Evolutionary conservation across 2,113 vertebrate genomes (phyloP).

Genomic region (Marcusenius ussheri): DNA sequence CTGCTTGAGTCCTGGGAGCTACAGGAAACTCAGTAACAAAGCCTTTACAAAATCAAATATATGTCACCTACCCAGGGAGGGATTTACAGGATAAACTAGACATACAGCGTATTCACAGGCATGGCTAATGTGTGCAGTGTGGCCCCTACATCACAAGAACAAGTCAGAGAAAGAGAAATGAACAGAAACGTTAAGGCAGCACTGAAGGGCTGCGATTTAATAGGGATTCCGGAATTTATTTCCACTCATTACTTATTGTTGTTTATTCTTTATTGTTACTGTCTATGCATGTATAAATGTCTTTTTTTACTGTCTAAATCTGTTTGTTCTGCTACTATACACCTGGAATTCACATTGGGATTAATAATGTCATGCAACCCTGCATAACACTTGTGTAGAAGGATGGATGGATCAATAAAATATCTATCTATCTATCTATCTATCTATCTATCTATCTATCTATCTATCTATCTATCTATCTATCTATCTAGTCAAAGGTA

Average conservation of each 20-base stretch:
- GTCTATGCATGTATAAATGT: neutral
- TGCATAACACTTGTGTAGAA: neutral
- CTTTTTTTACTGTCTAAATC: neutral
- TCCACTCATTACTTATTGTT: neutral
- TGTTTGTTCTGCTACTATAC: neutral
- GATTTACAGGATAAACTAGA: neutral
- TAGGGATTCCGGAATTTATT: neutral
- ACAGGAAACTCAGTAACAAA: neutral
- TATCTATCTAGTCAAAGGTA: neutral
- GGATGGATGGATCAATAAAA: no score
- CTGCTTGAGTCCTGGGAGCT: neutral
- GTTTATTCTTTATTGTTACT: neutral
- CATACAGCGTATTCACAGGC: neutral
- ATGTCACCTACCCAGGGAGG: neutral
- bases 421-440: no score
- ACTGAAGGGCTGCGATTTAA: neutral
- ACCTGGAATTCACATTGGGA: neutral
- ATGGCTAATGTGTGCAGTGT: neutral
- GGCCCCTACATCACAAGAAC: neutral
- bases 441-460: no score
- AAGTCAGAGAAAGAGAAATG: neutral
- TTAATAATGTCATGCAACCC: neutral
- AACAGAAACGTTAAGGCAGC: neutral
- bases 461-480: no score
- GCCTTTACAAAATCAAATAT: neutral